phyloP scores from a whole-genome alignment of 2,113 vertebrate species.

The Murina feae region DNA sequence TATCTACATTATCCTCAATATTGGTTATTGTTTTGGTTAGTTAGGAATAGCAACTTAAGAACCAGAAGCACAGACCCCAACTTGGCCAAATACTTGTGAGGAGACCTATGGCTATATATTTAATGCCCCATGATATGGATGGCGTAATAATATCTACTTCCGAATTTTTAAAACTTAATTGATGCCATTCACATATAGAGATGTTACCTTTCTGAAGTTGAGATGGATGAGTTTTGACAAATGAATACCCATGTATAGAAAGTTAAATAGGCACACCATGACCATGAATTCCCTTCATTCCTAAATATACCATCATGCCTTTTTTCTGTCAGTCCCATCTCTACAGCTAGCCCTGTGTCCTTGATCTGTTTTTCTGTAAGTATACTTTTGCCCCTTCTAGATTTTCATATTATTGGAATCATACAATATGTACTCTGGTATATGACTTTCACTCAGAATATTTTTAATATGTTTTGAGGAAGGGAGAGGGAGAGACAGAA shows the following conservation, averaged over 20 bases:
- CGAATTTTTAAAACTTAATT: not conserved
- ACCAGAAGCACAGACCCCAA: not conserved
- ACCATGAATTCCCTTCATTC: not conserved
- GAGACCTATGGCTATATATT: not conserved
- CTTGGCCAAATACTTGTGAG: no score
- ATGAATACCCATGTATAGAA: not conserved
- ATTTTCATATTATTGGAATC: not conserved
- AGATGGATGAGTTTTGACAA: not conserved
- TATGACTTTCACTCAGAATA: not conserved
- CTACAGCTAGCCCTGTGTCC: not conserved
- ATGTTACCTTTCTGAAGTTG: not conserved
- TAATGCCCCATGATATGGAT: not conserved
- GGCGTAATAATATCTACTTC: not conserved
- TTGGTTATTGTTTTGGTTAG: not conserved
- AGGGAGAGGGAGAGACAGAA: no score
- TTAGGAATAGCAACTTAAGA: not conserved
- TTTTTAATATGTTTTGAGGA: not conserved
- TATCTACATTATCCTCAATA: not conserved
- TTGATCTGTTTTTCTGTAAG: not conserved
- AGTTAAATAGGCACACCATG: not conserved
- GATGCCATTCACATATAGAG: not conserved
- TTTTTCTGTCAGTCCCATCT: not conserved
- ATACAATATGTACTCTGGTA: not conserved
- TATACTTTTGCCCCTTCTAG: not conserved
- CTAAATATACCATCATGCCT: not conserved